Conservation (phyloP, 2,888 invertebrate genomes). For the Xestia rhomboidea region DNA sequence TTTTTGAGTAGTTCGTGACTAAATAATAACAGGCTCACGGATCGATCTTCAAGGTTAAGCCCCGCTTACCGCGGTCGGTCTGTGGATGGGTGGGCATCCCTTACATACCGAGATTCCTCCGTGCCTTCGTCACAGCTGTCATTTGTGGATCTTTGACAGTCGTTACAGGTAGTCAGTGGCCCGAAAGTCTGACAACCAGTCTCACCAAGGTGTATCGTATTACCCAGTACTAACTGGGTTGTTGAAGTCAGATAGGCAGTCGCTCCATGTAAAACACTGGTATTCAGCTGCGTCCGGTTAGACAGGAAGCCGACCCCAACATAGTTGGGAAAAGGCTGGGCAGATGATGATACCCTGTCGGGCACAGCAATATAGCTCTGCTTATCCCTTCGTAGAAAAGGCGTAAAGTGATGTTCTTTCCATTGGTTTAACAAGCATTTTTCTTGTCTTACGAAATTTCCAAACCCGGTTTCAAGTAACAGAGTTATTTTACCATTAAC, state of each 20-base stretch:
- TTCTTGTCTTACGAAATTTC: slow-evolving; percentile 8
- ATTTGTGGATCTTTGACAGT: background rate
- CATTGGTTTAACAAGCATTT: background rate
- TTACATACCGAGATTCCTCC: background rate
- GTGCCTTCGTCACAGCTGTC: background rate
- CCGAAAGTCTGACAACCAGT: no score
- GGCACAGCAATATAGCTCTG: no score
- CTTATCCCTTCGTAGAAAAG: no score
- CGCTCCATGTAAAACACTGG: no score
- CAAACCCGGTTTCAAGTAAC: slow-evolving; percentile 1
- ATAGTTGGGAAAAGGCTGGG: background rate
- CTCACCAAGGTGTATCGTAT: no score
- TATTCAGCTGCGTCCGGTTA: background rate
- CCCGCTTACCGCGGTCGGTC: background rate
- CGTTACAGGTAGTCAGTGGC: no score
- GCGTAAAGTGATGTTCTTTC: no score
- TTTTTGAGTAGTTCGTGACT: background rate
- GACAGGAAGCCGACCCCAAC: background rate
- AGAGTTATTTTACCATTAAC: background rate
- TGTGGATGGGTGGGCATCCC: background rate
- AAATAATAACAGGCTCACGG: background rate
- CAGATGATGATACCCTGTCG: background rate
- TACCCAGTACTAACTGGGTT: no score
- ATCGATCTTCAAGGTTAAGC: background rate
- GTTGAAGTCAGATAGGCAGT: no score